Conservation (phyloP, 2,888 invertebrate species). For the Arrhopalites spinosus region DNA sequence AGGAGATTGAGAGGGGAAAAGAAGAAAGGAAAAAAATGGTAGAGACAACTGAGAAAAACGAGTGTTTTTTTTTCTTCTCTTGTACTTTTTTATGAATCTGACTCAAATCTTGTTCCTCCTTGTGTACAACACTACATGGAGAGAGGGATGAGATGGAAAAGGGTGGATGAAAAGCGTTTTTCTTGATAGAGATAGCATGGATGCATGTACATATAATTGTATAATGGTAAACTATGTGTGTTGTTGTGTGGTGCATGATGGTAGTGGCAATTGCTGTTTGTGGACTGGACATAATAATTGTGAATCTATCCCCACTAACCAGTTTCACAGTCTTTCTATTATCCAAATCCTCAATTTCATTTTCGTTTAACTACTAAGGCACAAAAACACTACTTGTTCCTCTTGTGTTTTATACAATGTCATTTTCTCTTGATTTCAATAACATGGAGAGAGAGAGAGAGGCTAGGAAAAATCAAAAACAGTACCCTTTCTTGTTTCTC, state of each 20-base stretch:
- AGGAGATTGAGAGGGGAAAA: no score
- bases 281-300: constrained; percentile 1
- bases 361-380: constrained; percentile 35
- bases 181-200: neutral
- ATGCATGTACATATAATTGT: neutral
- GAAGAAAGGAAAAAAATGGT: neutral
- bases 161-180: neutral
- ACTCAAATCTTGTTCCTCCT: neutral
- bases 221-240: no score
- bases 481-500: constrained; percentile 16
- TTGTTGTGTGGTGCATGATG: no score
- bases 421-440: constrained; percentile 26
- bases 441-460: constrained; percentile 45
- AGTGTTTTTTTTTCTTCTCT: neutral
- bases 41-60: neutral
- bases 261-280: no score
- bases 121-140: neutral
- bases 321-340: constrained; percentile 7
- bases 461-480: constrained; percentile 29
- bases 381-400: no score
- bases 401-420: constrained; percentile 28
- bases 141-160: neutral
- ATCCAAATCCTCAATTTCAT: constrained; percentile 25
- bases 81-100: neutral
- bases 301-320: constrained; percentile 4